phyloP scores from a whole-genome alignment of 2,888 invertebrate species.

The Aelia acuminata region DNA sequence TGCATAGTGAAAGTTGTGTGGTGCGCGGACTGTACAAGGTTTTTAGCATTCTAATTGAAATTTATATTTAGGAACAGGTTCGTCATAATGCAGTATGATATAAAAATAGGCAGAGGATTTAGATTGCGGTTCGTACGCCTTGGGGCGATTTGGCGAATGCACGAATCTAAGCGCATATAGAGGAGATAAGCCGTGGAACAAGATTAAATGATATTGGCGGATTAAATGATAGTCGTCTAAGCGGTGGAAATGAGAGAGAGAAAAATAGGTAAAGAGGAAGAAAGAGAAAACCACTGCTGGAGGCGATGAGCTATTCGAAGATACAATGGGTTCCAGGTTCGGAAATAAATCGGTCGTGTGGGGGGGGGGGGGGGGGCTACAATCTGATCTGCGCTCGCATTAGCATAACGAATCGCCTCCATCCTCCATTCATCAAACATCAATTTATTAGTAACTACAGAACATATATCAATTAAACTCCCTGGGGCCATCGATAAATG shows the following conservation, averaged over 20 bases:
- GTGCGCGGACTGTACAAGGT: too few species aligned
- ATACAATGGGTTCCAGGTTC: background rate
- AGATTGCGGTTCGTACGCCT: background rate
- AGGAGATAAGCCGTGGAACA: background rate
- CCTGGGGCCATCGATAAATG: background rate
- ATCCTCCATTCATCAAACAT: background rate
- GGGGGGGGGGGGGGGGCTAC: background rate
- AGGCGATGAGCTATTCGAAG: background rate
- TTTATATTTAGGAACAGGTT: background rate
- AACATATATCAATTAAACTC: background rate
- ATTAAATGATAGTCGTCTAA: background rate
- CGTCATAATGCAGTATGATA: background rate
- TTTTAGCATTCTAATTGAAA: background rate
- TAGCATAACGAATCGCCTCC: background rate
- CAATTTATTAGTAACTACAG: background rate
- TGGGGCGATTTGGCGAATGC: background rate
- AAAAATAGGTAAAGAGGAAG: too few species aligned
- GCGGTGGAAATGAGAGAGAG: too few species aligned
- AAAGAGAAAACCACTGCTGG: background rate
- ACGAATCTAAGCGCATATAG: background rate
- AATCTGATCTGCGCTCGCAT: background rate
- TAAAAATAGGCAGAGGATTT: background rate
- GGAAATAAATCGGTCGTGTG: background rate
- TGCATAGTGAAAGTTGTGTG: too few species aligned
- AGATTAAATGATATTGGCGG: background rate